These are phyloP conservation scores for Drosophila bunnanda DNA, from an alignment of 2,888 invertebrate species.

Conservation along the genomic window DNA sequence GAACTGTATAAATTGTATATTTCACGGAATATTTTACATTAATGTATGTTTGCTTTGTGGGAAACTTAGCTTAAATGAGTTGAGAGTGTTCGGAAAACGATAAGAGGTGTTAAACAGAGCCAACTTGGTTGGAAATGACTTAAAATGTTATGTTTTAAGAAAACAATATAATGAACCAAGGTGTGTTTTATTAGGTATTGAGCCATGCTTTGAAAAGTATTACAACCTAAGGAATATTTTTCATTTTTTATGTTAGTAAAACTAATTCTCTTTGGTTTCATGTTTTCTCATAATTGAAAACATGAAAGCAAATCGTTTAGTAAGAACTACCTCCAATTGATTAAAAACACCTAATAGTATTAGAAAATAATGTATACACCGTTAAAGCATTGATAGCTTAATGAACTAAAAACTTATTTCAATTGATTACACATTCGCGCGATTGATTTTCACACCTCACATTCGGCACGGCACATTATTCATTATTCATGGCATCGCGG, in stretches of 20 bases:
- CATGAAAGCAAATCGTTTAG: neutral
- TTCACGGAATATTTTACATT: slow-evolving; percentile 42
- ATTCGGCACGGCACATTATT: slow-evolving; percentile 11
- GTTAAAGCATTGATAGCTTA: slow-evolving; percentile 4
- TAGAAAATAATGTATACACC: neutral
- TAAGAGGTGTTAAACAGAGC: neutral
- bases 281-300: neutral
- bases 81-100: neutral
- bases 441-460: slow-evolving; percentile 28
- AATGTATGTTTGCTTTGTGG: slow-evolving; percentile 49
- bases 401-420: slow-evolving; percentile 13
- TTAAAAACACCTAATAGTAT: neutral
- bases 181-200: neutral
- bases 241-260: neutral
- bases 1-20: slow-evolving; percentile 51
- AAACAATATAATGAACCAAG: no score
- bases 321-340: neutral
- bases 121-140: slow-evolving; percentile 1
- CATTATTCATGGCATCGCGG: slow-evolving; percentile 17
- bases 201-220: no score
- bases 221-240: no score
- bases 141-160: no score
- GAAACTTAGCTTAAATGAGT: slow-evolving; percentile 48
- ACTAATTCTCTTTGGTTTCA: neutral
- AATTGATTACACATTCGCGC: slow-evolving; percentile 20